Base-by-base conservation (phyloP, 2,797 vertebrate species). In the Acipenser transmontanus region DNA sequence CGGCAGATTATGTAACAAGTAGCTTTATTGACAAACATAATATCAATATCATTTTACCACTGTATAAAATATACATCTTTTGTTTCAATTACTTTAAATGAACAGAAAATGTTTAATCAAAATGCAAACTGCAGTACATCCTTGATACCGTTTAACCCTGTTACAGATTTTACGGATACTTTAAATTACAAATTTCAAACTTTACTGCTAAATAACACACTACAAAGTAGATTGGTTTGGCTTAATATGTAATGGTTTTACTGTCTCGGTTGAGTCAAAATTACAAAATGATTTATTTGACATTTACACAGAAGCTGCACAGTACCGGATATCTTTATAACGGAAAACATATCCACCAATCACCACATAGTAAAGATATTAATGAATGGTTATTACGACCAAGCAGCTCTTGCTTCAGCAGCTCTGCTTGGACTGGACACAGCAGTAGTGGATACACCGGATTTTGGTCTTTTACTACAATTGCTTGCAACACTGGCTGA, bases 331-430 rank as follows among this genome's bases (percentile, higher is more conserved):
- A n/a, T 11, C 12, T 57, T 11, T 57, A 57, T 13, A 11, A 13
- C 12, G 1, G 12, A n/a, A 11, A n/a, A 11, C 12, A 7, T 57
- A n/a, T 57, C 12, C 54, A 11, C 11, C 54, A 57, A 14, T n/a
- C 54, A n/a, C 9, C 12, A 7, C 6, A 57, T 7, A 57, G 54
- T 13, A 57, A 4, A n/a, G 54, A 57, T 7, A n/a, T 34, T 34
- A 34, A 34, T 4, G 34, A 60, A n/a, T 70, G 63, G 1, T 9
- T 62, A 47, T 74, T 86, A 90, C 88, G 82, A 81, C 92, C 92
- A 94, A 62, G 88, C 87, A 51, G 90, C 81, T 70, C 75, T 85
- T 47, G 88, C 82, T 20, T 79, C 78, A 49, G 72, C 70, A 47
- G 73, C 67, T 66, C 79, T 80, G 51, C 85, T 90, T 50, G 87